These are phyloP conservation scores for Leptodirus hochenwartii DNA, from an alignment of 2,888 invertebrate genomes.

Conservation along the genomic window DNA sequence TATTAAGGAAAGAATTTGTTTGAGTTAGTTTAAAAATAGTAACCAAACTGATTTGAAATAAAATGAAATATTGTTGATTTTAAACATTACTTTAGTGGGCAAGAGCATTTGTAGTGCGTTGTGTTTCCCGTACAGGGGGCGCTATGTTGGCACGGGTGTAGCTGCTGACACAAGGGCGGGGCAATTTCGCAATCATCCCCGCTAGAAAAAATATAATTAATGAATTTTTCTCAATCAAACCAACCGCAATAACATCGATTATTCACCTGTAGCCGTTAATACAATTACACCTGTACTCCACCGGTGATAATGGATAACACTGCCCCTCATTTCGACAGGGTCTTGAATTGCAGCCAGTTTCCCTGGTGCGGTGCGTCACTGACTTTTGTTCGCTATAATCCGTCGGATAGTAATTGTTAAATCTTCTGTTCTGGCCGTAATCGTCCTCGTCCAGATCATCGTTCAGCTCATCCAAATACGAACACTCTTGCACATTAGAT, in stretches of 20 bases:
- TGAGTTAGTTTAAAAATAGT: no score
- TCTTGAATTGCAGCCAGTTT: conserved; percentile 8
- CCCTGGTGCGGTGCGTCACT: no score
- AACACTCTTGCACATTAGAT: conserved; percentile 65
- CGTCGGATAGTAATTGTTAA: no score
- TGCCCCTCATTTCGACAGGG: conserved; percentile 47
- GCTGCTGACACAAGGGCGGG: conserved; percentile 40
- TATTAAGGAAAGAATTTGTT: no score
- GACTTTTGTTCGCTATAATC: no score
- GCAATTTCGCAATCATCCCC: conserved; percentile 44
- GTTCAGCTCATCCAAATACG: conserved; percentile 25
- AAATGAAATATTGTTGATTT: no score
- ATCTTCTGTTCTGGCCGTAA: conserved; percentile 4
- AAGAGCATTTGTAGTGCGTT: conserved; percentile 54
- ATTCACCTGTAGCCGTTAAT: conserved; percentile 26
- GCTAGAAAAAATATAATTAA: conserved; percentile 18
- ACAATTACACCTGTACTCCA: conserved; percentile 37
- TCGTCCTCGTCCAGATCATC: conserved; percentile 15
- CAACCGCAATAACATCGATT: no score
- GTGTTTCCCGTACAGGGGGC: conserved; percentile 48
- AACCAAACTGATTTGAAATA: no score
- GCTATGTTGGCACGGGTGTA: conserved; percentile 59
- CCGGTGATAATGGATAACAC: conserved; percentile 35
- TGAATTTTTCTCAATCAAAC: background rate
- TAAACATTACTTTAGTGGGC: no score